phyloP scores from a whole-genome alignment of 2,113 vertebrate genomes.

The Triplophysa siluroides region DNA sequence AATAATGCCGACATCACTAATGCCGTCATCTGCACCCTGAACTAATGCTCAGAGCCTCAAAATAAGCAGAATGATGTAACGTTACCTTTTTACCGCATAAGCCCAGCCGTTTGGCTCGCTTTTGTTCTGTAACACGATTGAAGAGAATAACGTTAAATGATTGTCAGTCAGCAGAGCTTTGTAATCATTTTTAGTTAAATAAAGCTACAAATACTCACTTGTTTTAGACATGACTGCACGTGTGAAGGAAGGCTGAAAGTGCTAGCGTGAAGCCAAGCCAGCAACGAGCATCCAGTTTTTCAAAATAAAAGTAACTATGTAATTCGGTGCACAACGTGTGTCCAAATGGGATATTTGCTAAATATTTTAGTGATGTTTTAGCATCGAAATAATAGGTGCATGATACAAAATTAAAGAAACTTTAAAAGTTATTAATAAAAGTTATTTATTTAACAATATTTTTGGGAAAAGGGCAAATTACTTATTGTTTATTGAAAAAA shows the following conservation, averaged over 20 bases:
- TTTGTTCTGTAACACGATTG: conserved; percentile 69
- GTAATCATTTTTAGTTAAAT: neutral
- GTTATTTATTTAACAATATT: no score
- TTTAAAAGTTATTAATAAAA: no score
- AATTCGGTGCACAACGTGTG: no score
- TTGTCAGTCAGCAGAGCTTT: neutral
- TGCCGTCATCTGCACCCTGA: neutral
- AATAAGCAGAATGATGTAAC: neutral
- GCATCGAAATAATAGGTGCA: no score
- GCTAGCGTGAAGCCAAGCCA: conserved; percentile 4
- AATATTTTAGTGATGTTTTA: no score
- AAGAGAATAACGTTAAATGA: neutral
- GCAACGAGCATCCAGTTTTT: neutral
- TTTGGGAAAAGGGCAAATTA: no score
- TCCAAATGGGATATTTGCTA: no score
- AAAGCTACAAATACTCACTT: conserved; percentile 61
- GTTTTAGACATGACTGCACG: conserved; percentile 75
- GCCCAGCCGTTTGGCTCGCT: conserved; percentile 71
- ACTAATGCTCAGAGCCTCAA: neutral
- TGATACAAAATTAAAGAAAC: no score
- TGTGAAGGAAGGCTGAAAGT: conserved; percentile 12
- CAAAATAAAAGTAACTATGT: conserved; percentile 32
- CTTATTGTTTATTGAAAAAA: no score
- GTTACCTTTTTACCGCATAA: conserved; percentile 65
- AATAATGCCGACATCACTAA: neutral